Conservation (phyloP, 2,797 vertebrate genomes). For the Esox masquinongy region DNA sequence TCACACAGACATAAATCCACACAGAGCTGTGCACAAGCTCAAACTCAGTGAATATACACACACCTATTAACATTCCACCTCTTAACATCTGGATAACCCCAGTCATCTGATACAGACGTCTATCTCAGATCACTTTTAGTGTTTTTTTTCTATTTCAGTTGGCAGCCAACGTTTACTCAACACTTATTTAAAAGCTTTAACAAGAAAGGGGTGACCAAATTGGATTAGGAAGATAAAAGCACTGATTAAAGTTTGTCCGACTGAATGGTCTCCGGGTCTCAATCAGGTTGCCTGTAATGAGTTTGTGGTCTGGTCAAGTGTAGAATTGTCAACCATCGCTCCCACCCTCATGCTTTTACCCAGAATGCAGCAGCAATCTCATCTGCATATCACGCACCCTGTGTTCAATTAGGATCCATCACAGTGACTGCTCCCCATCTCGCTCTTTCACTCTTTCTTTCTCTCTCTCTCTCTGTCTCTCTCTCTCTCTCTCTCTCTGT, state of each 20-base stretch:
- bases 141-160: slow-evolving; percentile 53
- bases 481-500: slow-evolving; percentile 58
- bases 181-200: slow-evolving; percentile 51
- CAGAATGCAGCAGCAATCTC: slow-evolving; percentile 59
- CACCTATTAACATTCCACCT: neutral
- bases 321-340: slow-evolving; percentile 16
- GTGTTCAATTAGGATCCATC: slow-evolving; percentile 70
- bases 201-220: slow-evolving; percentile 46
- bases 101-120: slow-evolving; percentile 43
- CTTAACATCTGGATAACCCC: slow-evolving; percentile 11
- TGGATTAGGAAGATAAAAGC: slow-evolving; percentile 52
- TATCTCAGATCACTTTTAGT: slow-evolving; percentile 50
- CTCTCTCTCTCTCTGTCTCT: slow-evolving; percentile 8
- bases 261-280: slow-evolving; percentile 58
- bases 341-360: slow-evolving; percentile 55
- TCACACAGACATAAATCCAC: too few relatives aligned
- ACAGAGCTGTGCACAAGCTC: too few relatives aligned
- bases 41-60: neutral
- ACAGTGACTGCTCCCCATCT: slow-evolving; percentile 36
- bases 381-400: slow-evolving; percentile 66
- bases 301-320: slow-evolving; percentile 8
- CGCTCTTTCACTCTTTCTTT: too few relatives aligned
- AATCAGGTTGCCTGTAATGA: slow-evolving; percentile 44
- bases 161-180: slow-evolving; percentile 54
- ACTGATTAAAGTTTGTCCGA: slow-evolving; percentile 47